Base-by-base conservation (phyloP, 2,888 invertebrate species). In the Neelides folsomi region DNA sequence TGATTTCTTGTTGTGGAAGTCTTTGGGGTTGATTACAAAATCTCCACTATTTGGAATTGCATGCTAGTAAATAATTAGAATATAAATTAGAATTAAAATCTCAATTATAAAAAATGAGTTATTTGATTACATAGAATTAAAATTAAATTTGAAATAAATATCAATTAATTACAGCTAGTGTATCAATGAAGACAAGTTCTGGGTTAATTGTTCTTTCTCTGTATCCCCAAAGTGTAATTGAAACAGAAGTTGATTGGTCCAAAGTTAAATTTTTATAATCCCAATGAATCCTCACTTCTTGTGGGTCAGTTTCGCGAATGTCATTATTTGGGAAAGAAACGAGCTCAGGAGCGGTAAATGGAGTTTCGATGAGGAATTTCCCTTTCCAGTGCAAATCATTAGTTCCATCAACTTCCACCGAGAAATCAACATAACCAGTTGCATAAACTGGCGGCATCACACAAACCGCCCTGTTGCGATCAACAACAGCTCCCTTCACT, bases 291-390 rank as follows among this genome's bases (percentile, higher is more conserved):
- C 77, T 78, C 46, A 93, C 77, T 68, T 83, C 80, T 3, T 77
- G 74, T 0, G 89, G 88, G 55, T 78, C 75, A 53, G 79, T 79
- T 66, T 83, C 77, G 66, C 86, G 82, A 3, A 86, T 78, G 34
- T 79, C 76, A 58, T 80, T 78, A 13, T 68, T 67, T 8, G 80
- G 75, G 70, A 90, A 87, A 72, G 81, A 84, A 51, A 93, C 86
- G 67, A 81, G 83, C 68, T 89, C 87, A 0, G 85, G 78, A 0
- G 90, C 87, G 1, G 83, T 83, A 0, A 83, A 84, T 0, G 92
- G 90, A 0, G 92, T 87, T 77, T 93, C 89, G 56, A 94, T 84
- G 68, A 89, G 90, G 71, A 82, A 92, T 73, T 80, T 82, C 63
- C 90, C 89, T 66, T 86, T 84, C 86, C 89, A 92, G 66, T 86